Conservation (phyloP, 23 tunicate genomes). For the Clavelina lepadiformis region DNA sequence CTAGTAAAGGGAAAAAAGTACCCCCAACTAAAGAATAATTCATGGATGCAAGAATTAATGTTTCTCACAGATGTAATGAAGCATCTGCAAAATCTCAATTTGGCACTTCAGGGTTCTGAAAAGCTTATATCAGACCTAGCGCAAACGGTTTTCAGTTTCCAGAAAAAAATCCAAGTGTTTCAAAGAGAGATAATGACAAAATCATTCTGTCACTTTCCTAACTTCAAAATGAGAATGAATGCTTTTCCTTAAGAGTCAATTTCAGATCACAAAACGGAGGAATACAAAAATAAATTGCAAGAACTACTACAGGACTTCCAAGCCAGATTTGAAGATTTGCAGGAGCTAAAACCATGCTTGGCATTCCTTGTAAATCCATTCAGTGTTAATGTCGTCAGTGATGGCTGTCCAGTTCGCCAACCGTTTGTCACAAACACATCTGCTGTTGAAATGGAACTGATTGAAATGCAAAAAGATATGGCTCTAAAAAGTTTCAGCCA, state of each 20-base stretch:
- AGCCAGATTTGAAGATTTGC: slow-evolving; percentile 28
- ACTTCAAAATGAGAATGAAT: slow-evolving; percentile 17
- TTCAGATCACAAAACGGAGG: slow-evolving; percentile 19
- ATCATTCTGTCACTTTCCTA: slow-evolving; percentile 39
- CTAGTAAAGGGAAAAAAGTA: slow-evolving; percentile 11
- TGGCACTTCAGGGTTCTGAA: slow-evolving; percentile 24
- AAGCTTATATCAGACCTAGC: slow-evolving; percentile 27
- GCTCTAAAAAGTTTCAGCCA: slow-evolving; percentile 32
- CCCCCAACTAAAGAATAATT: slow-evolving; percentile 15
- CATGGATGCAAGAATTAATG: slow-evolving; percentile 20
- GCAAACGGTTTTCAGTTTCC: slow-evolving; percentile 31
- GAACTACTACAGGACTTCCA: slow-evolving; percentile 18
- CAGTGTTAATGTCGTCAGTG: slow-evolving; percentile 17
- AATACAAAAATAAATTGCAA: slow-evolving; percentile 36
- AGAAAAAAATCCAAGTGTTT: slow-evolving; percentile 29
- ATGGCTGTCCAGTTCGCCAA: slow-evolving; percentile 35
- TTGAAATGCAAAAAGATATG: slow-evolving; percentile 29
- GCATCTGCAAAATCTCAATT: slow-evolving; percentile 15
- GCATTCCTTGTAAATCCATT: slow-evolving; percentile 30
- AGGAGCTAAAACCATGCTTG: slow-evolving; percentile 30
- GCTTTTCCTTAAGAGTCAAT: slow-evolving; percentile 9
- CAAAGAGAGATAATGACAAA: slow-evolving; percentile 24
- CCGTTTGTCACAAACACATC: slow-evolving; percentile 16
- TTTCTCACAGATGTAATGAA: slow-evolving; percentile 21
- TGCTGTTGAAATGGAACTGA: slow-evolving; percentile 32